Evolutionary conservation across 2,888 invertebrate genomes (phyloP).

Genomic region (Hirudinaria manillensis): DNA sequence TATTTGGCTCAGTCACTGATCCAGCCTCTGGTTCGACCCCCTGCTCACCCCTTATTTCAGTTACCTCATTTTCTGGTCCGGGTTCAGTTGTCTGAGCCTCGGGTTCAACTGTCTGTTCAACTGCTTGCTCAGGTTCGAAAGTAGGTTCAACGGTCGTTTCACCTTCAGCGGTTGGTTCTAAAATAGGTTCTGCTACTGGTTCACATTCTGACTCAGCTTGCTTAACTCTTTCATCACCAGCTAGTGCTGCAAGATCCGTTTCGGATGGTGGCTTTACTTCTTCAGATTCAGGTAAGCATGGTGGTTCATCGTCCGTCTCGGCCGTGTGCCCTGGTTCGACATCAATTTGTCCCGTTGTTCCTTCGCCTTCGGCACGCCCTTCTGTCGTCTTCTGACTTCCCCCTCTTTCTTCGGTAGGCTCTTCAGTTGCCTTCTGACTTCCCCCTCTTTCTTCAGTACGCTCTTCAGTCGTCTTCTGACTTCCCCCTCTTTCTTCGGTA

Average conservation of each 20-base stretch:
- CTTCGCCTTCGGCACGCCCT: neutral
- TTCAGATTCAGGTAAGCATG: neutral
- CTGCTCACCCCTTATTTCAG: neutral
- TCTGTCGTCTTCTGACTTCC: neutral
- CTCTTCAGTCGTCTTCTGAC: too few relatives aligned
- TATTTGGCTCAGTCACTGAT: neutral
- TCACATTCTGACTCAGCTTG: neutral
- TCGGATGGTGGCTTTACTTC: neutral
- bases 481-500: too few relatives aligned
- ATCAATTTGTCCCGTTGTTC: neutral
- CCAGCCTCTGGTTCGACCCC: neutral
- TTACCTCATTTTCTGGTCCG: neutral
- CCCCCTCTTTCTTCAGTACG: too few relatives aligned
- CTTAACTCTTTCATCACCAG: neutral
- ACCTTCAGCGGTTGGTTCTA: neutral
- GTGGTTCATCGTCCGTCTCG: neutral
- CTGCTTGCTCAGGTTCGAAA: neutral
- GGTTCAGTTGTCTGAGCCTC: neutral
- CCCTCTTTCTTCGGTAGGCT: neutral
- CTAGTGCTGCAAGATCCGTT: constrained; percentile 37
- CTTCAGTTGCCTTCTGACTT: too few relatives aligned
- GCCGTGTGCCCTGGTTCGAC: neutral
- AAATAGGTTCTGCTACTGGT: too few relatives aligned
- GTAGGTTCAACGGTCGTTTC: neutral
- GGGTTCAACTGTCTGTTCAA: neutral